Conservation (phyloP, 2,113 vertebrate genomes). For the Hippolais icterina region DNA sequence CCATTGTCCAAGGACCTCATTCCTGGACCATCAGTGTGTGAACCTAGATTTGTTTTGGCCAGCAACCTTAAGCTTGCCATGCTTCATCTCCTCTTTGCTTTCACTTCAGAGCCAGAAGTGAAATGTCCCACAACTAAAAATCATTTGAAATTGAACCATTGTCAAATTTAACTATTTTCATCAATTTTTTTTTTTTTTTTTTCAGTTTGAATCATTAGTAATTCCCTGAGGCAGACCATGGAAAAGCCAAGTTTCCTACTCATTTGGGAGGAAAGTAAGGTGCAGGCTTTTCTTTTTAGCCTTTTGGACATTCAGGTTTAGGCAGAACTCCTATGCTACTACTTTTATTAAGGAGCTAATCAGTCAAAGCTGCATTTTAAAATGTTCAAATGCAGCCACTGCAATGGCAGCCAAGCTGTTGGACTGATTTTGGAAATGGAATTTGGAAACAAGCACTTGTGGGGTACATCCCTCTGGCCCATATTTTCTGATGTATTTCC, state of each 20-base stretch:
- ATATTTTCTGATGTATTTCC: background rate
- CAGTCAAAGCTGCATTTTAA: background rate
- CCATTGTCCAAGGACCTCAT: background rate
- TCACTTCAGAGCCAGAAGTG: background rate
- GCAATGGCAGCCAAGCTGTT: background rate
- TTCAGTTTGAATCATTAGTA: background rate
- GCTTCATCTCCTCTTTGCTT: background rate
- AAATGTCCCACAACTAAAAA: background rate
- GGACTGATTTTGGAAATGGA: background rate
- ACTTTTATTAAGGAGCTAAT: background rate
- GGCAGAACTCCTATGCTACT: background rate
- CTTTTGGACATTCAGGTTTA: background rate
- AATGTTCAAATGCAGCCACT: background rate
- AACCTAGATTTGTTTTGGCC: background rate
- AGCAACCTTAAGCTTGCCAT: background rate
- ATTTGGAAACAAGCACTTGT: background rate
- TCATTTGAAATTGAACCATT: background rate
- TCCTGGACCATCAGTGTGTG: background rate
- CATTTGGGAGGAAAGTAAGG: background rate
- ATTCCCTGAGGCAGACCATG: background rate
- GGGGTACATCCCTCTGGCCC: background rate
- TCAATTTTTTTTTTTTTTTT: background rate
- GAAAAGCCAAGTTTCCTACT: background rate
- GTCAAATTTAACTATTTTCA: background rate
- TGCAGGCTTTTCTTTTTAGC: background rate